phyloP scores from a whole-genome alignment of 2,797 vertebrate species.

The Paramormyrops hopkinsi region DNA sequence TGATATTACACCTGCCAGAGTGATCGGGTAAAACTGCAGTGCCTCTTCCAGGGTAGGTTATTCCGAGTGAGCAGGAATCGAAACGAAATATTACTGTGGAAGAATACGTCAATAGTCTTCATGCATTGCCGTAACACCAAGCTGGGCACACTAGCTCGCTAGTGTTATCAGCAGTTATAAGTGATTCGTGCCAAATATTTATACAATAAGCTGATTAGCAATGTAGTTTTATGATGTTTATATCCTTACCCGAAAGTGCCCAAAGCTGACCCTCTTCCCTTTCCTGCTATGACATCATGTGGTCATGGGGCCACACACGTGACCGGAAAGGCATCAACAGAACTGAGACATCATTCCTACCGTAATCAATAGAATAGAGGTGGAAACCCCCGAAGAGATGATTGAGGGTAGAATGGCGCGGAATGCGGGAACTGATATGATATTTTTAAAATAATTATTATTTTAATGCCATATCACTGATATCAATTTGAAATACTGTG shows the following conservation, averaged over 20 bases:
- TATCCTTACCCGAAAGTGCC: conserved; percentile 52
- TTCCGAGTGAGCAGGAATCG: not conserved
- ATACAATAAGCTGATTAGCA: not conserved
- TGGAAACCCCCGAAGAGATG: not conserved
- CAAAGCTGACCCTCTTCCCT: conserved; percentile 40
- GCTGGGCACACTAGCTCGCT: not conserved
- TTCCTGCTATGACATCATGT: conserved; percentile 33
- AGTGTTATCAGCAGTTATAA: not conserved
- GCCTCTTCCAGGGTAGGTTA: not conserved
- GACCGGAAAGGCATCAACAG: conserved; percentile 34
- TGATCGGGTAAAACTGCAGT: not conserved
- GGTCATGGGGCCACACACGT: conserved; percentile 36
- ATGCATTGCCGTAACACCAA: not conserved
- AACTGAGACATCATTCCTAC: not conserved
- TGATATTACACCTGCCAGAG: not conserved
- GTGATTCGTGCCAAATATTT: not conserved
- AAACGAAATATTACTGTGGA: not conserved
- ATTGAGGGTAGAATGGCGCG: not conserved
- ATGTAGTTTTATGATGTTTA: conserved; percentile 43
- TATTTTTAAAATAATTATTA: not conserved
- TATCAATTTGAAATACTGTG: not conserved
- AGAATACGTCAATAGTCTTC: not conserved
- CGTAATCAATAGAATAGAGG: not conserved
- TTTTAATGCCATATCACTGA: not conserved
- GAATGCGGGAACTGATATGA: not conserved